These are phyloP conservation scores for Apodemus sylvaticus DNA, from an alignment of 2,113 vertebrate species.

Conservation along the genomic window DNA sequence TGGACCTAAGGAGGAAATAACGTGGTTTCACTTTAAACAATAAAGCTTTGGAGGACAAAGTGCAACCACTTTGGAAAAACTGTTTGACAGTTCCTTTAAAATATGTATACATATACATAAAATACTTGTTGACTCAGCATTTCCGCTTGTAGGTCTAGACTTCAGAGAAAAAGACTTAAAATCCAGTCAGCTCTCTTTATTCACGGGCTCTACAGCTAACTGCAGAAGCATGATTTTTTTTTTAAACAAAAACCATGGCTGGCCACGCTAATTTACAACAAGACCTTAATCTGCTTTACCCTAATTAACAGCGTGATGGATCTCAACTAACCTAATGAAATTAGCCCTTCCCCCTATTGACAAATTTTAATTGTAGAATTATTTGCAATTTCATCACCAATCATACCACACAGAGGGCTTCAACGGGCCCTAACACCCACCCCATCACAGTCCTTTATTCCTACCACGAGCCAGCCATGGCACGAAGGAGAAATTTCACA, in stretches of 20 bases:
- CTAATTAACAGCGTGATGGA: too few species aligned
- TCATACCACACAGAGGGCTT: background rate
- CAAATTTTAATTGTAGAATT: background rate
- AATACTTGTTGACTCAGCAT: background rate
- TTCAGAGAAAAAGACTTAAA: background rate
- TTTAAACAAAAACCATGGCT: background rate
- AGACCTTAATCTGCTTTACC: background rate
- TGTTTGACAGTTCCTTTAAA: background rate
- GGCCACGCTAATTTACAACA: background rate
- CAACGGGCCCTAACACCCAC: background rate
- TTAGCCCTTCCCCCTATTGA: background rate
- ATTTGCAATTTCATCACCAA: background rate
- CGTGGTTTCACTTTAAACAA: background rate
- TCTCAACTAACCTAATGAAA: background rate
- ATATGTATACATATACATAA: background rate
- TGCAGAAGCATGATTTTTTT: background rate
- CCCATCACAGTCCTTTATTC: background rate
- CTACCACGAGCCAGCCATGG: background rate
- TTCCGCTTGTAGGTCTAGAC: background rate
- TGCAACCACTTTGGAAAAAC: constrained; percentile 1
- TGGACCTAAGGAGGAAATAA: background rate
- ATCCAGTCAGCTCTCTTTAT: background rate
- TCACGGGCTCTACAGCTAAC: background rate
- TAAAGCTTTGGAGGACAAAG: background rate
- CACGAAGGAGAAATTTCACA: background rate